Percentiles rank a stretch among this genome's conserved stretches.
These are phyloP conservation scores for Drosophila setifemur DNA, from an alignment of 1,140 invertebrate species.

Conservation along the genomic window DNA sequence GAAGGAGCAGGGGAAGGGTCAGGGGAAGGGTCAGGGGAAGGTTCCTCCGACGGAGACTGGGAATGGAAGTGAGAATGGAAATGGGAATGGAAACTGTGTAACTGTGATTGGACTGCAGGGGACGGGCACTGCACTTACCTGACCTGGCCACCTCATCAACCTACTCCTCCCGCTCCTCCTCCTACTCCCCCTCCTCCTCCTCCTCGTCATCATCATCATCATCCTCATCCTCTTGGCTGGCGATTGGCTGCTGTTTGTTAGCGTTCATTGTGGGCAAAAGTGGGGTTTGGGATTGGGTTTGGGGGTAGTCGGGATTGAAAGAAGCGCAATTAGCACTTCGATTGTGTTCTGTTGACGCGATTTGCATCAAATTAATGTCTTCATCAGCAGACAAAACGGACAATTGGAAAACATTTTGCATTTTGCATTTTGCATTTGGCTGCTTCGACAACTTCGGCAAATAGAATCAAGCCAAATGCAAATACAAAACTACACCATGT, in stretches of 20 bases:
- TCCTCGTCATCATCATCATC: slow-evolving; percentile 5
- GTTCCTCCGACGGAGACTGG: neutral
- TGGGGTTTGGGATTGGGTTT: neutral
- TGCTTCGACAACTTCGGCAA: slow-evolving; percentile 7
- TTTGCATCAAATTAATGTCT: slow-evolving; percentile 81
- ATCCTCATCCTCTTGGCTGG: slow-evolving; percentile 1
- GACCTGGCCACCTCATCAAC: slow-evolving; percentile 24
- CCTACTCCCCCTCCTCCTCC: neutral
- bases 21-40: neutral
- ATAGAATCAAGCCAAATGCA: slow-evolving; percentile 11
- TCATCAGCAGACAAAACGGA: slow-evolving; percentile 59
- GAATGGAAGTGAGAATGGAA: slow-evolving; percentile 4
- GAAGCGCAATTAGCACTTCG: slow-evolving; percentile 80
- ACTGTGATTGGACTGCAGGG: slow-evolving; percentile 16
- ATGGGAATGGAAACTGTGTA: neutral
- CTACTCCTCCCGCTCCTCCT: neutral
- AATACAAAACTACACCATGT: neutral
- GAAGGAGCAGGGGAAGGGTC: too few relatives aligned
- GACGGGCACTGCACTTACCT: slow-evolving; percentile 25
- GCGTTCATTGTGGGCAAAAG: slow-evolving; percentile 35
- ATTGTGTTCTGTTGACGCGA: slow-evolving; percentile 76
- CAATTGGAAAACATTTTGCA: slow-evolving; percentile 23
- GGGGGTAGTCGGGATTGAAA: slow-evolving; percentile 53
- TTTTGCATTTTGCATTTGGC: too few relatives aligned
- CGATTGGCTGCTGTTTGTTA: slow-evolving; percentile 68